Base-by-base conservation (phyloP, 1,140 invertebrate genomes). In the Scaptomyza montana region DNA sequence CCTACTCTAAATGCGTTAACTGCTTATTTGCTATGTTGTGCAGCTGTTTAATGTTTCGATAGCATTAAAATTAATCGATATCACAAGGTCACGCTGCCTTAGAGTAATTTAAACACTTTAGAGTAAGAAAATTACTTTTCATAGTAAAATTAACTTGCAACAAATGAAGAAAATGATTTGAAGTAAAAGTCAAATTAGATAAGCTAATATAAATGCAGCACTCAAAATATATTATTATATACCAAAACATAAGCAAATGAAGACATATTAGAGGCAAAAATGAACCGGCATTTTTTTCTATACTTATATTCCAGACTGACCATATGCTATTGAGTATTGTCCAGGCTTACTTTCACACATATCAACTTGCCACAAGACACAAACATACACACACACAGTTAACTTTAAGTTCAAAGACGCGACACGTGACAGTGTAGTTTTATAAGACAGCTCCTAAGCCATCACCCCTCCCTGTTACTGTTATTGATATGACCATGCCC, bases 401-500 rank as follows among this genome's bases (percentile, higher is more conserved):
- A n/a, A 54, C 46, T 6, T 43, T 50, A 71, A 82, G 69, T 81
- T 75, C 49, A 74, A 59, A 70, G 56, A 70, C 19, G 51, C 56
- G 62, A 68, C 71, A 82, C 79, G 79, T 82, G 79, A 82, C 80
- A 59, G 43, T 78, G 53, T 57, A 66, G 78, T 63, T 63, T 65
- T 41, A 56, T 59, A 74, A 78, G 69, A 43, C 66, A 65, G 47
- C 67, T 16, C 53, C 21, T 30, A 33, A 28, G 19, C 55, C 47
- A 16, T 9, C 46, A 9, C 36, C 5, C 12, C 16, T 21, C 49
- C 5, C 50, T 10, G 41, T 51, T 56, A 66, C 49, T 67, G 63
- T 54, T 56, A 72, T 67, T 63, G 69, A 67, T 72, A 50, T 28
- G 41, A 47, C 36, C 33, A 8, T 5, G 30, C 5, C 30, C 5